phyloP scores from a whole-genome alignment of 2,888 invertebrate genomes.

The Oligia latruncula region DNA sequence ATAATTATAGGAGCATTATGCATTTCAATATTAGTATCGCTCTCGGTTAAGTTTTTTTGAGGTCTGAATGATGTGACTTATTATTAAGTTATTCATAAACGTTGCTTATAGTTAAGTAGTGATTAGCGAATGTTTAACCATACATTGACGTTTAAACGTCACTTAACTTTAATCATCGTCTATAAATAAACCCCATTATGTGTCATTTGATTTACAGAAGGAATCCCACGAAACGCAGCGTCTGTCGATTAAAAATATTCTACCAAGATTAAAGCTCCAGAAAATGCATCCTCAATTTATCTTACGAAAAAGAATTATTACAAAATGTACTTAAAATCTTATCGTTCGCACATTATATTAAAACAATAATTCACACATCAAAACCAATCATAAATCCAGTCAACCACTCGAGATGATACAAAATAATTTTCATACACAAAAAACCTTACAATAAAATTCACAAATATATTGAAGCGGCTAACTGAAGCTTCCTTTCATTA shows the following conservation, averaged over 20 bases:
- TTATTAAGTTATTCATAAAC: too few relatives aligned
- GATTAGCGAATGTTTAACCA: too few relatives aligned
- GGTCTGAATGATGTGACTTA: too few relatives aligned
- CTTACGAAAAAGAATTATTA: constrained; percentile 38
- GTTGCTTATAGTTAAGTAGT: too few relatives aligned
- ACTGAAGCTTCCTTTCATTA: constrained; percentile 74
- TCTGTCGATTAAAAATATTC: not conserved
- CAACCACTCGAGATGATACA: constrained; percentile 26
- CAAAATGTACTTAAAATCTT: constrained; percentile 50
- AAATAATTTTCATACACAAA: constrained; percentile 54
- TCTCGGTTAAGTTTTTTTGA: too few relatives aligned
- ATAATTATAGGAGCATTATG: not conserved
- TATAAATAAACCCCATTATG: not conserved
- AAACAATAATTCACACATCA: constrained; percentile 35
- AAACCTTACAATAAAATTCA: constrained; percentile 64
- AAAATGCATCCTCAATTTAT: constrained; percentile 8
- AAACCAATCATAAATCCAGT: constrained; percentile 44
- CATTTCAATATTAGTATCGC: not conserved
- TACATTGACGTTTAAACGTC: too few relatives aligned
- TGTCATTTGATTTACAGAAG: not conserved
- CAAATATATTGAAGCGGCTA: constrained; percentile 63
- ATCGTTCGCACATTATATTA: not conserved
- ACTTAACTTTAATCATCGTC: too few relatives aligned
- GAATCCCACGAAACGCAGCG: not conserved
- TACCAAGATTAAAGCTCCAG: constrained; percentile 1